phyloP scores from a whole-genome alignment of 2,888 invertebrate genomes.

The Stomorhina lunata region DNA sequence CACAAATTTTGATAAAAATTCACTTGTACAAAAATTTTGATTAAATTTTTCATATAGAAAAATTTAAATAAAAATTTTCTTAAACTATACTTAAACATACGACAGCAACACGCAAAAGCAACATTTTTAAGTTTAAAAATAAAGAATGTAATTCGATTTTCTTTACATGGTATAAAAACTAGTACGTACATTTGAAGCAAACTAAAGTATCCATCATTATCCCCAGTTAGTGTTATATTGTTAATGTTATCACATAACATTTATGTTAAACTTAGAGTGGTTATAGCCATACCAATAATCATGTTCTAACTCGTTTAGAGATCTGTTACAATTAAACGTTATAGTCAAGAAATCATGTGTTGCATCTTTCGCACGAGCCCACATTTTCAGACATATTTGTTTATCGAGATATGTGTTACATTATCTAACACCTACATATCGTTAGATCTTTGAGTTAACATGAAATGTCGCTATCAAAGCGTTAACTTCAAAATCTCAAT shows the following conservation, averaged over 20 bases:
- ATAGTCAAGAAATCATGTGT: slow-evolving; percentile 4
- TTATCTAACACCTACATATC: background rate
- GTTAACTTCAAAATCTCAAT: background rate
- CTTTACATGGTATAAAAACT: too few species aligned
- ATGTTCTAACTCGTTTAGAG: background rate
- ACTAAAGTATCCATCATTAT: background rate
- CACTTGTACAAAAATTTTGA: too few species aligned
- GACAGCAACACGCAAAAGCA: too few species aligned
- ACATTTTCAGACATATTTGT: background rate
- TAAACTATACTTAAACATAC: too few species aligned
- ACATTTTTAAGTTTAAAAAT: too few species aligned
- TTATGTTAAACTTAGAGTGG: background rate
- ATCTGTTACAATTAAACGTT: background rate
- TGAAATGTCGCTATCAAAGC: background rate
- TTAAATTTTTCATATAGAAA: too few species aligned
- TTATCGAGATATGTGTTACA: too few species aligned
- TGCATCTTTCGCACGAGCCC: background rate
- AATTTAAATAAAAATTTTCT: too few species aligned
- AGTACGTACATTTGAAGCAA: background rate
- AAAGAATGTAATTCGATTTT: too few species aligned
- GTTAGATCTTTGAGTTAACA: background rate
- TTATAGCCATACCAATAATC: background rate
- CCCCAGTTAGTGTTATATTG: background rate
- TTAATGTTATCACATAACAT: background rate
- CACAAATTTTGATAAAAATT: too few species aligned